Base-by-base conservation (phyloP, 2,888 invertebrate species). In the Cerceris ruficornis region DNA sequence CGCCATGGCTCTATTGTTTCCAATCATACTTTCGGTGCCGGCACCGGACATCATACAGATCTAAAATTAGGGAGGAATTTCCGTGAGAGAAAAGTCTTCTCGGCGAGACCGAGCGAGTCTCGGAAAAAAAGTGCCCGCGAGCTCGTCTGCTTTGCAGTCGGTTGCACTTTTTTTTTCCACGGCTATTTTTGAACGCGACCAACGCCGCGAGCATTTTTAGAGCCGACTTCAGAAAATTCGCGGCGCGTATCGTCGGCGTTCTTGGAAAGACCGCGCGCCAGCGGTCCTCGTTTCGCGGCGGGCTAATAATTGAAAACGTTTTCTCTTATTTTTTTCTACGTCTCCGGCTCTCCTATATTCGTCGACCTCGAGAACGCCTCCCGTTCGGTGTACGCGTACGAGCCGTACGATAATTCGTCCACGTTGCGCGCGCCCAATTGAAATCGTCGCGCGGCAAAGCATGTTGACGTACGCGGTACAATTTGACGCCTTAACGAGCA, bases 11-110 rank as follows among this genome's bases (percentile, higher is more conserved):
- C 93, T 92, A 78, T 91, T 91, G 80, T 89, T 91, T 62, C 90
- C 91, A 62, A 91, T 89, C 90, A 92, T 90, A 67, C 80, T 89
- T 85, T 92, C 92, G 69, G 89, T 87, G 43, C 88, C 82, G 72
- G 85, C 88, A 73, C 90, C 95, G 75, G 95, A 95, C 95, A 96
- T 96, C 95, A 96, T 95, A 90, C 95, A 95, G 91, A 95, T 95
- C 96, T 96, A 92, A 2, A 92, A 64, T 50, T 13, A 17, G 15
- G 55, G 55, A 17, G 28, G 17, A 50, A 39, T 8, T 13, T n/a
- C 17, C 11, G 13, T 39, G 50, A 39, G 17, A 7, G 7, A 41
- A 57, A 15, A 17, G 17, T 54, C 54, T n/a, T n/a, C 43, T 9
- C 61, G 13, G n/a, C 58, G 67, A n/a, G 7, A 46, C 0, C 59